phyloP scores from a whole-genome alignment of 2,113 vertebrate genomes.

The Dromaius novaehollandiae region DNA sequence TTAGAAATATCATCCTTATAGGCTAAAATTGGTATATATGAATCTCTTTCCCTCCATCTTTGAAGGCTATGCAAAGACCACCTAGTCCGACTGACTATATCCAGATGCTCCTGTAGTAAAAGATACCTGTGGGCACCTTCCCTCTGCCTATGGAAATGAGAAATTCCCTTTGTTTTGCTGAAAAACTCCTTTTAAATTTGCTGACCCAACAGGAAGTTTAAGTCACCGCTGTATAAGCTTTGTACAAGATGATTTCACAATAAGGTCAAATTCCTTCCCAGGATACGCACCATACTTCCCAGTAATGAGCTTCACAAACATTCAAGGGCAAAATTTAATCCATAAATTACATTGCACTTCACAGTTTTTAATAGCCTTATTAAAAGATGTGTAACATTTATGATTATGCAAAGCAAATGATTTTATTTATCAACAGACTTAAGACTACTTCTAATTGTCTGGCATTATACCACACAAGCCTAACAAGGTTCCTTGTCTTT shows the following conservation, averaged over 20 bases:
- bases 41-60: background rate
- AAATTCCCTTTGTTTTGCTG: background rate
- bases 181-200: background rate
- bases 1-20: background rate
- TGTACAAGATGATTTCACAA: background rate
- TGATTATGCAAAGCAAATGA: background rate
- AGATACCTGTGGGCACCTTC: background rate
- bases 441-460: background rate
- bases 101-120: background rate
- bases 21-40: background rate
- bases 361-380: background rate
- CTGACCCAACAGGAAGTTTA: background rate
- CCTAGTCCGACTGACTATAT: background rate
- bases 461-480: background rate
- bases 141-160: background rate
- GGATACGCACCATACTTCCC: background rate
- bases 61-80: background rate
- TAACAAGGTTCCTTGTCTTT: background rate
- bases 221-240: background rate
- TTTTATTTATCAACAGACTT: background rate
- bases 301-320: background rate
- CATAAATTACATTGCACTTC: background rate
- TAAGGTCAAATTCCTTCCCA: background rate
- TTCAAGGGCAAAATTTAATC: background rate
- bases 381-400: background rate